Conservation (phyloP, 2,113 vertebrate genomes). For the Nycticorax nycticorax region DNA sequence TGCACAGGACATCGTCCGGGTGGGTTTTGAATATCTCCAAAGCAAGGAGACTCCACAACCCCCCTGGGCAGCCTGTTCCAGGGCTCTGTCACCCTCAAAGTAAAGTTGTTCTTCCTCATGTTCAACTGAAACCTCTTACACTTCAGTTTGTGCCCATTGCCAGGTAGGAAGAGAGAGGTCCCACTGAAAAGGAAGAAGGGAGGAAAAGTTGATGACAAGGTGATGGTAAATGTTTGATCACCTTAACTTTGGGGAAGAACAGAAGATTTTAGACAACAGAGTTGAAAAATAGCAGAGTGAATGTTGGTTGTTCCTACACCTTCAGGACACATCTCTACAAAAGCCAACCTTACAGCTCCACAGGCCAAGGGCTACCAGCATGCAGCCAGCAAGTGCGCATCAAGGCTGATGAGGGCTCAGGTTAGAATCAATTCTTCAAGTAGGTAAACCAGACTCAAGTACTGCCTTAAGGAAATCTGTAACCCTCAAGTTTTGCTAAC, state of each 20-base stretch:
- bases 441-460: not conserved
- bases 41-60: too few relatives aligned
- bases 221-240: not conserved
- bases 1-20: too few relatives aligned
- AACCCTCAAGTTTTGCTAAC: not conserved
- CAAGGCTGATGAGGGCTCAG: not conserved
- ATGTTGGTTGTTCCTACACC: not conserved
- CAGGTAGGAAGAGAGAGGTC: not conserved
- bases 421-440: not conserved
- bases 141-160: too few relatives aligned
- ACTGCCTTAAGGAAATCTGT: not conserved
- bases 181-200: not conserved
- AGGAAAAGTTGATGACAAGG: not conserved
- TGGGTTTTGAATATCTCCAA: too few relatives aligned
- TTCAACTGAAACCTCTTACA: too few relatives aligned
- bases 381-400: rapidly evolving
- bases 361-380: not conserved
- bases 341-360: not conserved
- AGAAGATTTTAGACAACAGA: not conserved
- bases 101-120: too few relatives aligned
- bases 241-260: not conserved
- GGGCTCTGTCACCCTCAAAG: too few relatives aligned
- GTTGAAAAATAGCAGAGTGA: not conserved
- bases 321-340: rapidly evolving
- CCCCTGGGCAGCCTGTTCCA: too few relatives aligned